Conservation (phyloP, 2,113 vertebrate genomes). For the Microcebus jonahi region DNA sequence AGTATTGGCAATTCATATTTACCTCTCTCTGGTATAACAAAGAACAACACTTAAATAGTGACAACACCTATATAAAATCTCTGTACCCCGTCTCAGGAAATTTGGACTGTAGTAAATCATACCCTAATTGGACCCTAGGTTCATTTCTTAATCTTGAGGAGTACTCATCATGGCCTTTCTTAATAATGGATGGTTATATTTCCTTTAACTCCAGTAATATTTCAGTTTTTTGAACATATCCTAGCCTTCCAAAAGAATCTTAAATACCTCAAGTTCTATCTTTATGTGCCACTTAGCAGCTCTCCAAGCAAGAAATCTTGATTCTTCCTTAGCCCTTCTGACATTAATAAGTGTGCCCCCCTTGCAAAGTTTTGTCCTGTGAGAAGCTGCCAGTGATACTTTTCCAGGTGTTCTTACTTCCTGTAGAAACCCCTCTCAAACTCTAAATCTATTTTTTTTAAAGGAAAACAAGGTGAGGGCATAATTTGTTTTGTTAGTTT, state of each 20-base stretch:
- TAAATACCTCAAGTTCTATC: neutral
- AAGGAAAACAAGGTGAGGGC: neutral
- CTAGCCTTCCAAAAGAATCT: neutral
- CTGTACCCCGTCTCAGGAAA: neutral
- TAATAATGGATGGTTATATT: neutral
- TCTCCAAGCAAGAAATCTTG: neutral
- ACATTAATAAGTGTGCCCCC: neutral
- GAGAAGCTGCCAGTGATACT: neutral
- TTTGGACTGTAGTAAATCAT: neutral
- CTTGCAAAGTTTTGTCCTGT: neutral
- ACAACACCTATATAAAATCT: neutral
- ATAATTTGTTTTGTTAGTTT: constrained; percentile 3
- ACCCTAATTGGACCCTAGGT: neutral
- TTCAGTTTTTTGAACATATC: neutral
- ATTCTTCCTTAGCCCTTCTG: neutral
- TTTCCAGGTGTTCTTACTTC: neutral
- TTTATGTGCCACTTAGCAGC: neutral
- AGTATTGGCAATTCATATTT: neutral
- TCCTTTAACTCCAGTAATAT: neutral
- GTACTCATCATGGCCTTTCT: neutral
- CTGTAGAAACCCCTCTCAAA: neutral
- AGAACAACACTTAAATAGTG: neutral
- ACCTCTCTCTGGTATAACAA: neutral
- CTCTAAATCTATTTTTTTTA: neutral
- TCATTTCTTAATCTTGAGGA: neutral